Evolutionary conservation across 2,888 invertebrate species (phyloP).

Genomic region (Tipula confusa): DNA sequence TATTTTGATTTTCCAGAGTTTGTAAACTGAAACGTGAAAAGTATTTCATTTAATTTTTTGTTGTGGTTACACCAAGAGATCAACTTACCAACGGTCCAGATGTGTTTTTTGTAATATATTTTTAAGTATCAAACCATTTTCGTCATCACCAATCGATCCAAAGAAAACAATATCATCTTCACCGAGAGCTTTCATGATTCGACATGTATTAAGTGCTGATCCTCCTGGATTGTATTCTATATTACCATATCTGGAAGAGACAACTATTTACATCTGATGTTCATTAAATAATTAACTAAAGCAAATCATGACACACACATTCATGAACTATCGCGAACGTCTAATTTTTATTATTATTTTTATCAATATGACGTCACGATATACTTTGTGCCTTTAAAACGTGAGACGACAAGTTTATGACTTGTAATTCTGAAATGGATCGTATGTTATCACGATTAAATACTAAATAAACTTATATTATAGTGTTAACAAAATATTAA

Average conservation of each 20-base stretch:
- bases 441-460: not conserved
- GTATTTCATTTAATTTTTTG: not conserved
- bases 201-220: constrained; percentile 52
- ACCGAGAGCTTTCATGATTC: constrained; percentile 44
- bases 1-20: constrained; percentile 44
- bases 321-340: too few species aligned
- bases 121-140: constrained; percentile 48
- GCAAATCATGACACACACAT: too few species aligned
- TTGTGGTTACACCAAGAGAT: not conserved
- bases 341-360: not conserved
- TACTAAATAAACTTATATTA: too few species aligned
- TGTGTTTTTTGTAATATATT: constrained; percentile 46
- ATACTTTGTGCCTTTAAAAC: not conserved
- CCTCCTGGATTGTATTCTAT: constrained; percentile 45
- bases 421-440: not conserved
- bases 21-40: constrained; percentile 41
- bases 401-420: not conserved
- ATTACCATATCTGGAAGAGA: not conserved
- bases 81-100: constrained; percentile 47
- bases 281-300: too few species aligned
- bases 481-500: too few species aligned
- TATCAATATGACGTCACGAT: not conserved
- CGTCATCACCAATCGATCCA: constrained; percentile 54
- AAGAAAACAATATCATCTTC: constrained; percentile 51
- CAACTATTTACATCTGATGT: too few species aligned